Evolutionary conservation across 1,140 invertebrate species (phyloP).

Genomic region (Platyscapa corneri): DNA sequence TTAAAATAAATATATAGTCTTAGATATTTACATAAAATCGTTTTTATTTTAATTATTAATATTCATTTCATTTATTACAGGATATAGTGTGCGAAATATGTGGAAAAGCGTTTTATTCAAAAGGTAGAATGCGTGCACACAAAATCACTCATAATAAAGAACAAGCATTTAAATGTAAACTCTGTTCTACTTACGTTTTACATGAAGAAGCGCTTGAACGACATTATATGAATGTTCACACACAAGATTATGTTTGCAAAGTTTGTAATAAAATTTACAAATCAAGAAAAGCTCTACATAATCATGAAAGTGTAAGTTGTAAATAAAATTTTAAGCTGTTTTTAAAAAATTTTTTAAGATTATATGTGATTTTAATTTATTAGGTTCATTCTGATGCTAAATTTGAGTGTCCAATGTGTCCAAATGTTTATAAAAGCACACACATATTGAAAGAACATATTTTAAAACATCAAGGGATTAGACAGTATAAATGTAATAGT

Average conservation of each 20-base stretch:
- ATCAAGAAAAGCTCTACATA: constrained; percentile 62
- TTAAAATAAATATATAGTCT: constrained; percentile 3
- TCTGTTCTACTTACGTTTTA: constrained; percentile 62
- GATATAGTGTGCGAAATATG: constrained; percentile 61
- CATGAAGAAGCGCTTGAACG: constrained; percentile 55
- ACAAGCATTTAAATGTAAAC: constrained; percentile 59
- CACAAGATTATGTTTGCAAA: constrained; percentile 60
- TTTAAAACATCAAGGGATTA: constrained; percentile 64
- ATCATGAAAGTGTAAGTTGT: constrained; percentile 63
- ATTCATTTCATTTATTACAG: constrained; percentile 47
- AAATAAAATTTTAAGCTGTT: not conserved
- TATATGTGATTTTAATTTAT: constrained; percentile 14
- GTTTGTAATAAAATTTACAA: constrained; percentile 58
- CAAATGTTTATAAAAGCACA: constrained; percentile 63
- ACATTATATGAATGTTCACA: constrained; percentile 59
- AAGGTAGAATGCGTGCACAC: constrained; percentile 59
- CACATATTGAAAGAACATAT: constrained; percentile 66
- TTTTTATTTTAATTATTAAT: constrained; percentile 28
- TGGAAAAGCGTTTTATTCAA: constrained; percentile 61
- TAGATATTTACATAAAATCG: not conserved
- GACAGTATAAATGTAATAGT: constrained; percentile 62
- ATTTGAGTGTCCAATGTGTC: constrained; percentile 61
- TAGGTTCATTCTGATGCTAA: constrained; percentile 61
- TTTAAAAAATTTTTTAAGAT: not conserved
- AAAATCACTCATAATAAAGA: constrained; percentile 62